phyloP scores from a whole-genome alignment of 2,797 vertebrate species.

The Spheniscus humboldti region DNA sequence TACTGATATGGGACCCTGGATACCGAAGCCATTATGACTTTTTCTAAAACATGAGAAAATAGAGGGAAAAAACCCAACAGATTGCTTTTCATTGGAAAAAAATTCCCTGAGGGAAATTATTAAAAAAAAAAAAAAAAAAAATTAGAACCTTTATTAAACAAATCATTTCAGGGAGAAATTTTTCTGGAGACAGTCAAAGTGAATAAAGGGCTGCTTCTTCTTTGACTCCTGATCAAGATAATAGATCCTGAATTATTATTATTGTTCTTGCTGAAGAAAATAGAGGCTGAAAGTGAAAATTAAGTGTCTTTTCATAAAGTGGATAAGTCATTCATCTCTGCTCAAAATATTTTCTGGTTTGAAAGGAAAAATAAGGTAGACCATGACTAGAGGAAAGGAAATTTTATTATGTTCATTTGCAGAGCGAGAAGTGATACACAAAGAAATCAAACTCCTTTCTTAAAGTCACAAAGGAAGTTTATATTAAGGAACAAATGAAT shows the following conservation, averaged over 20 bases:
- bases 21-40: fast-evolving
- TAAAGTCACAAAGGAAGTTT: neutral
- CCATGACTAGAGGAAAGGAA: neutral
- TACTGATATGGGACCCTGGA: neutral
- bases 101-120: neutral
- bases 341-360: neutral
- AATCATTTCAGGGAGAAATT: neutral
- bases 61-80: fast-evolving
- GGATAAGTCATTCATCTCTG: neutral
- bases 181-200: neutral
- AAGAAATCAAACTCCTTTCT: neutral
- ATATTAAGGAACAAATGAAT: neutral
- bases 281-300: neutral
- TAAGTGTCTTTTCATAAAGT: neutral
- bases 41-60: neutral
- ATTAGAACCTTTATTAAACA: neutral
- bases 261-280: neutral
- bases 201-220: neutral
- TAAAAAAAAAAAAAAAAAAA: neutral
- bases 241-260: neutral
- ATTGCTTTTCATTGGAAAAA: neutral
- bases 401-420: neutral
- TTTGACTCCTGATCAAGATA: neutral
- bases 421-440: neutral
- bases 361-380: neutral